Base-by-base conservation (phyloP, 2,888 invertebrate species). In the Amiota minor region DNA sequence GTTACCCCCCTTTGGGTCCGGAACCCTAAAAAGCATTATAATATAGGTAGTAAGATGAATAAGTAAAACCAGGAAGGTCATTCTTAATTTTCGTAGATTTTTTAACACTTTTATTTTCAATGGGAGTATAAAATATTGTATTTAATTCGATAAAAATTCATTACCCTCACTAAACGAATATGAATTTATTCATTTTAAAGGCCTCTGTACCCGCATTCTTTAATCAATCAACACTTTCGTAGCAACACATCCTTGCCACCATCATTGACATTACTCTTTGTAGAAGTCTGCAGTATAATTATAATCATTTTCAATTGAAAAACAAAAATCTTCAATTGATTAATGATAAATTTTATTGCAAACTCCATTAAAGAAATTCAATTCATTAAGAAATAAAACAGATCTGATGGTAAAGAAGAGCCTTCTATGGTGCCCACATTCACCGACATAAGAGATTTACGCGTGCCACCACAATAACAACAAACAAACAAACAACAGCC, bases 261-360 rank as follows among this genome's bases (percentile, higher is more conserved):
- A 59, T 20, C 20, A 18, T 59, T 59, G 20, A n/a, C 59, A 20
- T 9, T 20, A 18, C 59, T 35, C 35, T 6, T 3, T 23, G 23
- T 23, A 23, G 23, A 35, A n/a, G n/a, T n/a, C 35, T 35, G 35
- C 6, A n/a, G 35, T 35, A 35, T 35, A 35, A 20, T n/a, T 4
- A 56, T 12, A 4, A n/a, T n/a, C 16, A 56, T 59, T 20, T 16
- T 18, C 59, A 59, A 59, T 18, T 20, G 2, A 59, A 9, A 53
- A 14, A 53, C 53, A 53, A 16, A 53, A 53, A 53, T 71, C 61
- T 62, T 47, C 74, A 79, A 79, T 80, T 77, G 80, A 80, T 80
- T 74, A 56, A 75, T 64, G 73, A 79, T 73, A 62, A 72, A 78
- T 68, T 68, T 65, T 18, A 68, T 68, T 46, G 67, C 67, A 47